Base-by-base conservation (phyloP, 1,140 invertebrate species). In the Microplitis demolitor region DNA sequence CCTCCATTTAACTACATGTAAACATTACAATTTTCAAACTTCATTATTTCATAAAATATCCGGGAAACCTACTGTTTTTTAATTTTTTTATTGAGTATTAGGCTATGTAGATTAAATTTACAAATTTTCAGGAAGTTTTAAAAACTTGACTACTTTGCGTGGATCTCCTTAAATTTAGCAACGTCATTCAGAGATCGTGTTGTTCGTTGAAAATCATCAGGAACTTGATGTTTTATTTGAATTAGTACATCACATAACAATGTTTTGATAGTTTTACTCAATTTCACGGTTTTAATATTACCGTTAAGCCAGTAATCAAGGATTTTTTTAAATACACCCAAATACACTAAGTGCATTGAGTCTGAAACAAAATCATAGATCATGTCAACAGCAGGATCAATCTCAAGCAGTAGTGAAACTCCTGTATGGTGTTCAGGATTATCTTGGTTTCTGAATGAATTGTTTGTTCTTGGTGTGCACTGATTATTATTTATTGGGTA, bases 281-380 rank as follows among this genome's bases (percentile, higher is more conserved):
- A 24, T 56, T 56, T 56, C 16, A 24, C n/a, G 5, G 2, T 14
- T 16, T 66, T 61, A 66, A 71, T 37, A 62, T 66, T 63, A n/a
- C 72, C 74, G 0, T 35, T 1, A n/a, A 74, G 24, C 76, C 73
- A 80, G 66, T 68, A 70, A 24, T 67, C 58, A 31, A 78, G 45
- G 2, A 79, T 51, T 66, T 79, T 76, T 54, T 73, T 72, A 68
- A 79, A 76, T 5, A 78, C 73, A 8, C 77, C 77, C 8, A 79
- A 61, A 39, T 69, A 79, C n/a, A 77, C 73, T 11, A 64, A 51
- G 69, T 79, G 76, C 74, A 79, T 78, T 16, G 74, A 80, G 56
- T 80, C 78, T 8, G 78, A n/a, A 16, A 73, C 66, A 74, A 78
- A 75, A 39, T 54, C 35, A 39, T 58, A 16, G n/a, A 80, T 64